A percentile compares a stretch with the other conserved stretches of the same genome.
phyloP scores from a whole-genome alignment of 2,797 vertebrate species.

The Danio kyathit region DNA sequence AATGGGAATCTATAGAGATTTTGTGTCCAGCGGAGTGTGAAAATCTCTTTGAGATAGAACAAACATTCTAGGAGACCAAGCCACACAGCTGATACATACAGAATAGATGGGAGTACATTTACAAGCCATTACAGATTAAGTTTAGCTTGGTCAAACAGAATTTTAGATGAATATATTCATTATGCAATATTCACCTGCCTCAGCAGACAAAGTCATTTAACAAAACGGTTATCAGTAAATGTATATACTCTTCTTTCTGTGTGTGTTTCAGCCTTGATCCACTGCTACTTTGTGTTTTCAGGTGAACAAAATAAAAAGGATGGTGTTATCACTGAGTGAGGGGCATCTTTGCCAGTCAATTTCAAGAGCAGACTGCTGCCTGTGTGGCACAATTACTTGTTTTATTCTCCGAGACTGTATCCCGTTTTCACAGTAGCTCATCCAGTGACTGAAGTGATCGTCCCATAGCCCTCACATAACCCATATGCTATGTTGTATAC shows the following conservation, averaged over 20 bases:
- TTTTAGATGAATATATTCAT: background rate
- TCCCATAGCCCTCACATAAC: slow-evolving; percentile 61
- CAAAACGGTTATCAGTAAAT: background rate
- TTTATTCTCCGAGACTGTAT: slow-evolving; percentile 35
- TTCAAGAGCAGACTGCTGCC: slow-evolving; percentile 41
- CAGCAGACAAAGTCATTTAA: background rate
- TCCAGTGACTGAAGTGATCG: slow-evolving; percentile 55
- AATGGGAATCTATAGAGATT: slow-evolving; percentile 92
- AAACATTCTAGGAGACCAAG: slow-evolving; percentile 88
- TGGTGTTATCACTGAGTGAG: background rate
- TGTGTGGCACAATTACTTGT: slow-evolving; percentile 30
- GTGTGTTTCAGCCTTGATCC: background rate
- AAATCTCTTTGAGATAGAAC: slow-evolving; percentile 87
- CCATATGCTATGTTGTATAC: slow-evolving; percentile 80
- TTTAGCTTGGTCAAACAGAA: background rate
- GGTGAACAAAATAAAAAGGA: slow-evolving; percentile 19
- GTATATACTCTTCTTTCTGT: background rate
- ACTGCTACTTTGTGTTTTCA: background rate
- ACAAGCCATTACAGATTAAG: slow-evolving; percentile 78
- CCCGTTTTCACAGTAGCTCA: slow-evolving; percentile 33
- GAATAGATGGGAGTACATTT: slow-evolving; percentile 87
- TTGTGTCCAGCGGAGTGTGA: slow-evolving; percentile 87
- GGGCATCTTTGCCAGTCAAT: slow-evolving; percentile 21
- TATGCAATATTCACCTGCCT: background rate
- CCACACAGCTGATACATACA: slow-evolving; percentile 84